Conservation (phyloP, 2,113 vertebrate species). For the Rhynchopsitta pachyrhyncha region DNA sequence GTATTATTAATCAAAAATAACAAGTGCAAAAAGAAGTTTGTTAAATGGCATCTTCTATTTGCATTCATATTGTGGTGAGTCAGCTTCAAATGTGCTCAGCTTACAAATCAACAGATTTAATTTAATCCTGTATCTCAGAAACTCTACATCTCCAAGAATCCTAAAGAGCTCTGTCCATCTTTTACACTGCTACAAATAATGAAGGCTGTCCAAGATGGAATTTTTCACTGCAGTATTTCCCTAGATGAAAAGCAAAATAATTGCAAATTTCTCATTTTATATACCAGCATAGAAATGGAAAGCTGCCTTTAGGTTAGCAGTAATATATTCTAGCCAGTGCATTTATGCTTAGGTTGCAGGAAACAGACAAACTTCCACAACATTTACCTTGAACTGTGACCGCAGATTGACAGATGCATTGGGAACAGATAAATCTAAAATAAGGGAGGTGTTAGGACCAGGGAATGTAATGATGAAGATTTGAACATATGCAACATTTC, state of each 20-base stretch:
- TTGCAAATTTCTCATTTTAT: neutral
- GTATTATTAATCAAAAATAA: conserved; percentile 51
- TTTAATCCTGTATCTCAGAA: neutral
- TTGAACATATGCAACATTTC: neutral
- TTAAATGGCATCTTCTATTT: conserved; percentile 43
- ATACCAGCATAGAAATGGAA: neutral
- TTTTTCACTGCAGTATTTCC: neutral
- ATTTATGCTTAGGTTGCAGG: neutral
- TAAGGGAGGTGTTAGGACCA: neutral
- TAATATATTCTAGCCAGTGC: neutral
- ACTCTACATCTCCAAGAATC: neutral
- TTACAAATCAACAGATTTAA: conserved; percentile 53
- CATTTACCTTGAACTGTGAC: conserved; percentile 16
- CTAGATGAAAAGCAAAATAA: conserved; percentile 1
- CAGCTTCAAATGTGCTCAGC: conserved; percentile 37
- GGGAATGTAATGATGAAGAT: neutral
- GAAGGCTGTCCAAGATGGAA: neutral
- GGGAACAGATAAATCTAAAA: neutral
- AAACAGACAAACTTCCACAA: neutral
- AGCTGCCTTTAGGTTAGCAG: neutral
- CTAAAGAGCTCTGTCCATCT: neutral
- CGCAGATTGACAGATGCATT: neutral
- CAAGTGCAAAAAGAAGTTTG: conserved; percentile 24
- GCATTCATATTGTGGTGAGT: conserved; percentile 40
- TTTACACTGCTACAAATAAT: neutral